Evolutionary conservation across 2,797 vertebrate genomes (phyloP).

Genomic region (Leptodactylus fallax): DNA sequence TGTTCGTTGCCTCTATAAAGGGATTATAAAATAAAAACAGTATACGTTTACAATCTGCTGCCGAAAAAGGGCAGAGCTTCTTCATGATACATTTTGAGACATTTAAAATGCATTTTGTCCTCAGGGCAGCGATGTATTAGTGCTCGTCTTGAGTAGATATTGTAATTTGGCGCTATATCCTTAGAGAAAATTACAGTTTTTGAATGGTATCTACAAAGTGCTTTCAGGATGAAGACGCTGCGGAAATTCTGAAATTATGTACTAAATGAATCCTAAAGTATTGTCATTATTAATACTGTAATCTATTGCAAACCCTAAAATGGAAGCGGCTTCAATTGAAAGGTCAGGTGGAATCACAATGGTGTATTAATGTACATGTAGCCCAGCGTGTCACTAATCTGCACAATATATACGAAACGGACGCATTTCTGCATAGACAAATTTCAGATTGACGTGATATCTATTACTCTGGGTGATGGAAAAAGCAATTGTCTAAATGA

Average conservation of each 20-base stretch:
- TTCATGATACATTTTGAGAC: constrained; percentile 65
- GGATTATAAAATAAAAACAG: constrained; percentile 62
- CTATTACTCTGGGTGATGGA: too few species aligned
- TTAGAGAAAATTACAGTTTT: constrained; percentile 72
- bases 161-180: constrained; percentile 67
- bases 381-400: neutral
- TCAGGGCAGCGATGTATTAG: constrained; percentile 66
- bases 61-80: constrained; percentile 62
- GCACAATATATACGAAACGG: neutral
- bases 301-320: constrained; percentile 69
- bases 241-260: constrained; percentile 68
- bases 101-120: constrained; percentile 68
- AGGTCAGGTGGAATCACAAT: neutral
- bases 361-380: constrained; percentile 17
- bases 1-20: constrained; percentile 65
- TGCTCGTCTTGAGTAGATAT: constrained; percentile 65
- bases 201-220: constrained; percentile 68
- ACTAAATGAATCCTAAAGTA: constrained; percentile 63
- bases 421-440: neutral
- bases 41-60: constrained; percentile 63
- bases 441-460: neutral
- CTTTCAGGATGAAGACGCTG: constrained; percentile 68
- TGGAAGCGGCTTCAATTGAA: constrained; percentile 39
- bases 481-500: too few species aligned
- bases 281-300: constrained; percentile 66